phyloP scores from a whole-genome alignment of 92 coral and sea anemone species.

The Metridium senile region DNA sequence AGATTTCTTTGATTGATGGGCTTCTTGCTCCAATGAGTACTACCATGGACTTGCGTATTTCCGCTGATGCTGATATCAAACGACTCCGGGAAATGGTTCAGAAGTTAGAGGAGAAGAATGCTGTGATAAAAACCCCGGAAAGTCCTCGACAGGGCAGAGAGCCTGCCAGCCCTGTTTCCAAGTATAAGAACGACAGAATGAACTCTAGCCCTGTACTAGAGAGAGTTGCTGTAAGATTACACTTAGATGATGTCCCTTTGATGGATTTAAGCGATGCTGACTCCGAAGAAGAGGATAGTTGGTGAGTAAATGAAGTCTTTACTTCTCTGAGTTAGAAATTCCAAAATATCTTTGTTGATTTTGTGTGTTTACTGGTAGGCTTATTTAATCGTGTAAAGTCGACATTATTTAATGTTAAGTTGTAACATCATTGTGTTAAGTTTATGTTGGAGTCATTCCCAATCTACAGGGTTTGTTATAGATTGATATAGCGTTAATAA shows the following conservation, averaged over 20 bases:
- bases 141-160: conserved; percentile 31
- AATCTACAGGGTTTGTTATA: not conserved
- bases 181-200: conserved; percentile 21
- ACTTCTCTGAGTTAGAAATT: not conserved
- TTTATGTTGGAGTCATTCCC: conserved; percentile 19
- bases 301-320: conserved; percentile 26
- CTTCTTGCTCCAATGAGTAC: conserved; percentile 50
- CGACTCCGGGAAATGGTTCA: conserved; percentile 88
- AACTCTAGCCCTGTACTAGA: conserved; percentile 9
- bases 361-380: not conserved
- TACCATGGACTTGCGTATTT: conserved; percentile 73
- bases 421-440: conserved; percentile 16
- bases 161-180: not conserved
- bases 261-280: conserved; percentile 68
- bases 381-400: not conserved
- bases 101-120: conserved; percentile 78
- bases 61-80: conserved; percentile 90
- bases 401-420: conserved; percentile 1
- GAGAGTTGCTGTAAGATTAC: conserved; percentile 65
- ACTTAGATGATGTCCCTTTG: conserved; percentile 80
- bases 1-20: conserved; percentile 22
- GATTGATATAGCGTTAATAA: not conserved
- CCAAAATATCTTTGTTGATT: conserved; percentile 6
- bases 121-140: conserved; percentile 58
- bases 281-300: conserved; percentile 74